Evolutionary conservation across 1,140 invertebrate species (phyloP).

Genomic region (Acromyrmex echinatior): DNA sequence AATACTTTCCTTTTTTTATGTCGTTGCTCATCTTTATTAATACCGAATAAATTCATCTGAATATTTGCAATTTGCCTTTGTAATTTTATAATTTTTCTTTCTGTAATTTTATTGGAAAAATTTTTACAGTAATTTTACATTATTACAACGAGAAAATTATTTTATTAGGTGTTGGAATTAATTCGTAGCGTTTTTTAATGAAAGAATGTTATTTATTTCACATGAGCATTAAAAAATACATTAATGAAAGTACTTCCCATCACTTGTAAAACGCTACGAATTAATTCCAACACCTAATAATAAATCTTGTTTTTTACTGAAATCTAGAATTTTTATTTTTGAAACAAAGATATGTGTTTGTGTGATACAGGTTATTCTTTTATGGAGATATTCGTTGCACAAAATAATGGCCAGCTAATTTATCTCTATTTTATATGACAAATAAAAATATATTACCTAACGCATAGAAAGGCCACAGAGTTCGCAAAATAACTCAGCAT

Average conservation of each 20-base stretch:
- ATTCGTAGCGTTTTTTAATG: too few relatives aligned
- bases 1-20: background rate
- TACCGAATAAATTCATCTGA: background rate
- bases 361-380: background rate
- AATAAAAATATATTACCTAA: constrained; percentile 88
- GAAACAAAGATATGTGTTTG: background rate
- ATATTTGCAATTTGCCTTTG: background rate
- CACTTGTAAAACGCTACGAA: too few relatives aligned
- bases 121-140: background rate
- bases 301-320: constrained; percentile 1
- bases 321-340: background rate
- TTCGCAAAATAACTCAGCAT: constrained; percentile 94
- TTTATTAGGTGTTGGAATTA: too few relatives aligned
- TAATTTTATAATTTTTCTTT: background rate
- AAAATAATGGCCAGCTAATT: background rate
- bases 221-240: too few relatives aligned
- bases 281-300: too few relatives aligned
- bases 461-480: constrained; percentile 91
- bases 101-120: background rate
- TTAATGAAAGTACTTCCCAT: too few relatives aligned
- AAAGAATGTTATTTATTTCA: too few relatives aligned
- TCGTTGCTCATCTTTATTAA: background rate
- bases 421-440: background rate
- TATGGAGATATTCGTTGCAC: background rate
- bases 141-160: background rate